Evolutionary conservation across 2,113 vertebrate species (phyloP).

Genomic region (Turdus rufiventris): DNA sequence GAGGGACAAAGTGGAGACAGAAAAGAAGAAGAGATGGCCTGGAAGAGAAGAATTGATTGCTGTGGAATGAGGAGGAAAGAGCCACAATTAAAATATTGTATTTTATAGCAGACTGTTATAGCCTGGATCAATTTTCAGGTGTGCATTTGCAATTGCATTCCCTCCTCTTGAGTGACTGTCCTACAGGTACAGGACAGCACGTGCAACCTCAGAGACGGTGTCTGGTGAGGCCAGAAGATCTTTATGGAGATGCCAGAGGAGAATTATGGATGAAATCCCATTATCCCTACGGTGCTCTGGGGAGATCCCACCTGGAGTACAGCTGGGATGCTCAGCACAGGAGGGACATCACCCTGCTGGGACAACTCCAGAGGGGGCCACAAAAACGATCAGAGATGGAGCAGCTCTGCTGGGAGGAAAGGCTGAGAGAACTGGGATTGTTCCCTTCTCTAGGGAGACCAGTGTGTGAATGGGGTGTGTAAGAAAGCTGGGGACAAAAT

Average conservation of each 20-base stretch:
- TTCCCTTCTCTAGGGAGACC: neutral
- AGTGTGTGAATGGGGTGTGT: neutral
- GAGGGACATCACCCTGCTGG: neutral
- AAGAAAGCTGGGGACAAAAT: neutral
- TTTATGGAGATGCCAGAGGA: neutral
- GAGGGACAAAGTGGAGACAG: neutral
- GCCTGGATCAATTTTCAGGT: constrained; percentile 17
- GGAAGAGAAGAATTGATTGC: neutral
- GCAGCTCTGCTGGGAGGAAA: neutral
- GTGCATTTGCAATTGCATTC: neutral
- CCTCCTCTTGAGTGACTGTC: neutral
- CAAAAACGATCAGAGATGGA: neutral
- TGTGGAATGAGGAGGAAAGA: neutral
- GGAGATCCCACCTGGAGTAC: neutral
- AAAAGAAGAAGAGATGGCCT: neutral
- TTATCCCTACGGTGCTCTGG: neutral
- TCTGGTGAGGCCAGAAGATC: neutral
- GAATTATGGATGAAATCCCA: neutral
- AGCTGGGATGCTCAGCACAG: neutral
- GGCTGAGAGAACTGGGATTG: neutral
- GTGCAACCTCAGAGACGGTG: rapidly evolving
- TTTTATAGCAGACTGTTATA: neutral
- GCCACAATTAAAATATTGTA: constrained; percentile 20
- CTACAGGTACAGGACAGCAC: neutral
- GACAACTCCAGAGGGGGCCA: rapidly evolving